These are phyloP conservation scores for Drosophila bocqueti DNA, from an alignment of 1,140 invertebrate species.

Conservation along the genomic window DNA sequence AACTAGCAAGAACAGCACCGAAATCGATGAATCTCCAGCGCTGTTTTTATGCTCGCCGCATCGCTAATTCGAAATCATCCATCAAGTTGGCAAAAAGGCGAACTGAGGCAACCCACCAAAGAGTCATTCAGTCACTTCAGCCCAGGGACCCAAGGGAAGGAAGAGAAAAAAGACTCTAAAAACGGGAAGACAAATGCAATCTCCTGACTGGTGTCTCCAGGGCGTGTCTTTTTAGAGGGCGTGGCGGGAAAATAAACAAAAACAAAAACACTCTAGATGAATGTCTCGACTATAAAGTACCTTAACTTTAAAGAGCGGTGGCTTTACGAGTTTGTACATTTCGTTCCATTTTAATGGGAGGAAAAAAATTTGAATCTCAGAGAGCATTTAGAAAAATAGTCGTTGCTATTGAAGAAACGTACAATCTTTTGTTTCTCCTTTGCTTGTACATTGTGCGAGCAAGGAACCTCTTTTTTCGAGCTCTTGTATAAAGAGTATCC, in stretches of 20 bases:
- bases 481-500: background rate
- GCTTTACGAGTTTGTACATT: background rate
- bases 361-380: background rate
- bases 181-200: conserved; percentile 75
- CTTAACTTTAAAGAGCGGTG: background rate
- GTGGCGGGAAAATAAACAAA: conserved; percentile 27
- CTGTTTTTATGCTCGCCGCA: conserved; percentile 57
- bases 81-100: conserved; percentile 59
- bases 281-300: background rate
- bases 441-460: background rate
- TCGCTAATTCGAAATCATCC: conserved; percentile 80
- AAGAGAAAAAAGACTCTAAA: conserved; percentile 13
- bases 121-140: conserved; percentile 65
- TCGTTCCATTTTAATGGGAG: background rate
- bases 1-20: conserved; percentile 18
- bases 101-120: conserved; percentile 39
- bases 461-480: background rate
- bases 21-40: conserved; percentile 55
- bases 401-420: background rate
- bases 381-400: background rate
- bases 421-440: background rate
- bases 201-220: conserved; percentile 48
- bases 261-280: background rate
- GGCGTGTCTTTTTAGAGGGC: conserved; percentile 57
- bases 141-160: conserved; percentile 42